These are phyloP conservation scores for Acridotheres tristis DNA, from an alignment of 2,797 vertebrate genomes.

Conservation along the genomic window DNA sequence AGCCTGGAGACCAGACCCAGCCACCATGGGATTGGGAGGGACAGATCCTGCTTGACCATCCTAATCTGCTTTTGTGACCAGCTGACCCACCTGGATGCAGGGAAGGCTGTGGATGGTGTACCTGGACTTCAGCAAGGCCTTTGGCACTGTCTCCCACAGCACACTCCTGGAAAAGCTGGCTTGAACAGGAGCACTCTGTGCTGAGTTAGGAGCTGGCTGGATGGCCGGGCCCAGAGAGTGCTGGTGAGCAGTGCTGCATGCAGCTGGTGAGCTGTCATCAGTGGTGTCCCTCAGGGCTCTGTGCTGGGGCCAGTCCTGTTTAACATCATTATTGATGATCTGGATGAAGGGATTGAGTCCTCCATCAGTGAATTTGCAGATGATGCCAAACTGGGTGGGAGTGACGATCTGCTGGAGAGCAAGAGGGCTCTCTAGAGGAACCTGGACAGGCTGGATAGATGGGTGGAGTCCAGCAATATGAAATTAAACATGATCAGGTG, in stretches of 20 bases:
- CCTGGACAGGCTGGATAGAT: neutral
- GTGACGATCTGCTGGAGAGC: neutral
- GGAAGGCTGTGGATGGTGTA: neutral
- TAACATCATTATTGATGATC: accelerated
- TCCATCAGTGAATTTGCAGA: neutral
- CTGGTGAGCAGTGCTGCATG: neutral
- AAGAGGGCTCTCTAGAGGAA: neutral
- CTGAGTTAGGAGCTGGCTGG: neutral
- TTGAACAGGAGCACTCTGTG: neutral
- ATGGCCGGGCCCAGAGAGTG: neutral
- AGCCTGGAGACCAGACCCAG: neutral
- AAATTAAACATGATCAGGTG: no score
- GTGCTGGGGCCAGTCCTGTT: neutral
- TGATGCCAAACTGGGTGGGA: no score
- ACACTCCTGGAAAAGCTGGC: neutral
- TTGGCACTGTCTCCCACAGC: neutral
- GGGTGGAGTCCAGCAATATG: accelerated
- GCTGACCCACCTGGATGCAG: neutral
- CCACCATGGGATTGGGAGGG: neutral
- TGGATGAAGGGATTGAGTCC: neutral
- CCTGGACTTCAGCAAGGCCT: neutral
- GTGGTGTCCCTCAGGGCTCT: neutral
- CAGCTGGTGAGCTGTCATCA: neutral
- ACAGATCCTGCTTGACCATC: neutral
- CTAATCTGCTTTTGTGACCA: neutral